Conservation (phyloP, 2,113 vertebrate genomes). For the Naja naja region DNA sequence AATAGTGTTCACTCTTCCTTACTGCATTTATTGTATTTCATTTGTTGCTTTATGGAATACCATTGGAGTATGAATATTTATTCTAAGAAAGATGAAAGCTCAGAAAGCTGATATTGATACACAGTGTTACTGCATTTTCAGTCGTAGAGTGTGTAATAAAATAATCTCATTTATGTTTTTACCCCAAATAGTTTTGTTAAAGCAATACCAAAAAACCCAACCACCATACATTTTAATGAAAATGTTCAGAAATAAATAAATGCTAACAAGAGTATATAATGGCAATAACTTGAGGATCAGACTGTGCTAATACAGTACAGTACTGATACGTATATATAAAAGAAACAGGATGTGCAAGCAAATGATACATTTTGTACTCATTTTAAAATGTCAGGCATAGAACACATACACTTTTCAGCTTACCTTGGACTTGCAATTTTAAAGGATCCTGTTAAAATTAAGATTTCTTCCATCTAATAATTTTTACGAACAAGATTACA, state of each 20-base stretch:
- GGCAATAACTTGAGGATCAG: neutral
- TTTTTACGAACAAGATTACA: neutral
- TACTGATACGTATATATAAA: neutral
- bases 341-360: neutral
- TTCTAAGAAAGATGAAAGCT: constrained; percentile 23
- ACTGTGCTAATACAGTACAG: neutral
- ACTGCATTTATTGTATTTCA: constrained; percentile 37
- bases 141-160: neutral
- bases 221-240: neutral
- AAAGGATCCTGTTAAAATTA: neutral
- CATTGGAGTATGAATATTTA: constrained; percentile 16
- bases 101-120: neutral
- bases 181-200: neutral
- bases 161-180: neutral
- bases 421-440: neutral
- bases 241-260: neutral
- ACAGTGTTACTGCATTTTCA: constrained; percentile 2
- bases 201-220: neutral
- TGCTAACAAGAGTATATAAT: neutral
- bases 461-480: neutral
- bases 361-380: neutral
- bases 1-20: neutral
- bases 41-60: constrained; percentile 24
- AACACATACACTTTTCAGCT: neutral
- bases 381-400: neutral